Evolutionary conservation across 2,888 invertebrate species (phyloP).

Genomic region (Phyto melanocephala): DNA sequence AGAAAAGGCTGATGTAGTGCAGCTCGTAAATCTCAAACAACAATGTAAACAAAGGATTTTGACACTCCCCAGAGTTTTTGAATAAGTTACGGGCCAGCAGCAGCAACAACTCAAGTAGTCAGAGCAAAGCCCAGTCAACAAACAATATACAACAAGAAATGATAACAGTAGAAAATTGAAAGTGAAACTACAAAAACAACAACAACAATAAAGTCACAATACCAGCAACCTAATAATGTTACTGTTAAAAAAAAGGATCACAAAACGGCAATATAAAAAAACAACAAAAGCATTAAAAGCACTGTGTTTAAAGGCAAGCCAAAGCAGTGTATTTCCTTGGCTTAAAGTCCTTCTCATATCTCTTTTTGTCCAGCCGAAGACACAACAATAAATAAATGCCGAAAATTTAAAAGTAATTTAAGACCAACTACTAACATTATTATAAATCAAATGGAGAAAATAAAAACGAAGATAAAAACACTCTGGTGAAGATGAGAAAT

Average conservation of each 20-base stretch:
- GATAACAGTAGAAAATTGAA: constrained; percentile 39
- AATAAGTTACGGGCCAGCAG: constrained; percentile 49
- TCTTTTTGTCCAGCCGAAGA: not conserved
- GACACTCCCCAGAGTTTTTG: constrained; percentile 61
- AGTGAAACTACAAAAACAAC: constrained; percentile 13
- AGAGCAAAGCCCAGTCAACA: not conserved
- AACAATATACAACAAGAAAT: constrained; percentile 1
- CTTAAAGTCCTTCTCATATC: not conserved
- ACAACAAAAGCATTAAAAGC: not conserved
- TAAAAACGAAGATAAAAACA: not conserved
- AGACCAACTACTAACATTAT: constrained; percentile 16
- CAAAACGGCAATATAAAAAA: constrained; percentile 16
- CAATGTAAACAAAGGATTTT: constrained; percentile 58
- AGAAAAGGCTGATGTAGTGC: constrained; percentile 46
- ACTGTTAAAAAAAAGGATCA: constrained; percentile 9
- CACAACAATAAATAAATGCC: constrained; percentile 25
- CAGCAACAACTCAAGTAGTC: constrained; percentile 33
- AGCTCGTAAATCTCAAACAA: constrained; percentile 58
- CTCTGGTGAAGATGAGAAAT: not conserved
- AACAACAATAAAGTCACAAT: not conserved
- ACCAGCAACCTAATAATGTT: constrained; percentile 12
- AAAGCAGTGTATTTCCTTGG: not conserved
- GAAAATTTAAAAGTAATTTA: constrained; percentile 41
- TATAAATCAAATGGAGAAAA: constrained; percentile 42
- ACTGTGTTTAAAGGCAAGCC: not conserved